Evolutionary conservation across 2,797 vertebrate species (phyloP), one percentile per base, ranked within the genome.

Genomic region (Onychomys leucogaster): DNA sequence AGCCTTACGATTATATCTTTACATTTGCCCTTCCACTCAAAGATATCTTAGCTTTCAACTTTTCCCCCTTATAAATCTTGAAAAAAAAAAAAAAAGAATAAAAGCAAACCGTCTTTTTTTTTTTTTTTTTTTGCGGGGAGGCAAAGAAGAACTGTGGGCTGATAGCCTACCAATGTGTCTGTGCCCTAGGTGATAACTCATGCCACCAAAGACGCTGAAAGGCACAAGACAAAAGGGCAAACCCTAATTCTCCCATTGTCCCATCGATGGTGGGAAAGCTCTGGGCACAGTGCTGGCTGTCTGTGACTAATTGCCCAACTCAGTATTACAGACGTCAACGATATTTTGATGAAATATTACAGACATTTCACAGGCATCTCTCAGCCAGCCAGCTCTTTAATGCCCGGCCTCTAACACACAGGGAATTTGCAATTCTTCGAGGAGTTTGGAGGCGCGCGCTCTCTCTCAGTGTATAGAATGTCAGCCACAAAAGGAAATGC

Each of bases 251-350:
- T 34, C 23, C 55, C 5, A 46, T 75, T 84, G 43, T 80, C 75
- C n/a, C 65, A 69, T 13, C 8, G 43, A n/a, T 83, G 69, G 71
- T 32, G 57, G 27, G 61, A 6, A 77, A 67, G 57, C 59, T 19
- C 81, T 25, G 13, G 32, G 55, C 69, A 61, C 89, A 89, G 55
- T 63, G 95, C 75, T 6, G 25, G 75, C 55, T 77, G 34, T 67
- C 59, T 71, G 61, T 46, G n/a, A 95, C n/a, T 96, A 59, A 95
- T 96, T 94, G 96, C 59, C 90, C 93, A 97, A 76, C 78, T 95
- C n/a, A 84, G 5, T 37, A 6, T n/a, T n/a, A 55, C 16, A n/a
- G 73, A 65, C 34, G 80, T 69, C 61, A 67, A 77, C 91, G 73
- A 65, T 73, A 23, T 73, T 69, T 41, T 41, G 1, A 41, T 41